These are phyloP conservation scores for Ivindomyrus marchei DNA, from an alignment of 2,113 vertebrate species.

Conservation along the genomic window DNA sequence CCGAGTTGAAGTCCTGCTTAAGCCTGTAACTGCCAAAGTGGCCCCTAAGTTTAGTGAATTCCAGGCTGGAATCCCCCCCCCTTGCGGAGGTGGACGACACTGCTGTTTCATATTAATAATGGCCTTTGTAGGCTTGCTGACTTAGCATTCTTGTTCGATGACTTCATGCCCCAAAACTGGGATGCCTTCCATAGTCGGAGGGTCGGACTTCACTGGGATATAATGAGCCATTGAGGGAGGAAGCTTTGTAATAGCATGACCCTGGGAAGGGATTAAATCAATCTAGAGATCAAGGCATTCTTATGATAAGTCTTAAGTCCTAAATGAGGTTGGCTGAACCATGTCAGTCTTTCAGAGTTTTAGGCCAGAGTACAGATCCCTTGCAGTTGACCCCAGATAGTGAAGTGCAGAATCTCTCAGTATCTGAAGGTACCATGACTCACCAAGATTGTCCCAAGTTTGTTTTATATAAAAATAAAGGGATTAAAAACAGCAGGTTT, in stretches of 20 bases:
- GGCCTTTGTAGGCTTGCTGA: constrained; percentile 54
- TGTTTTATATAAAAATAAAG: background rate
- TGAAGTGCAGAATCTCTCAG: background rate
- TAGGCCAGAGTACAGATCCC: constrained; percentile 35
- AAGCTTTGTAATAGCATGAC: constrained; percentile 41
- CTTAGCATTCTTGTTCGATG: constrained; percentile 61
- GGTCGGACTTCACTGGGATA: constrained; percentile 22
- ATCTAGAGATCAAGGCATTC: constrained; percentile 53
- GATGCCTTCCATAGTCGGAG: constrained; percentile 32
- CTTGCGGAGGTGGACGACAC: constrained; percentile 51
- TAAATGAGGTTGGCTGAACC: constrained; percentile 50
- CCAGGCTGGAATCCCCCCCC: constrained; percentile 3
- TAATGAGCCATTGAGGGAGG: constrained; percentile 45
- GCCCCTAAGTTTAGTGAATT: background rate
- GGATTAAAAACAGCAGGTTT: background rate
- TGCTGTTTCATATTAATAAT: constrained; percentile 59
- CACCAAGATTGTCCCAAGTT: background rate
- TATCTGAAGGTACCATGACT: background rate
- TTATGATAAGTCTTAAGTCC: constrained; percentile 46
- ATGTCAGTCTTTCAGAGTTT: constrained; percentile 28
- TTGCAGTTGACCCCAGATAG: constrained; percentile 23
- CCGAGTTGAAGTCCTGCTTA: background rate
- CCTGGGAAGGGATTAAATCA: constrained; percentile 43
- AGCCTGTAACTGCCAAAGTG: background rate
- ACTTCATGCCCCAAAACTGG: constrained; percentile 49